phyloP scores from a whole-genome alignment of 2,797 vertebrate species.

The Eremophila alpestris region DNA sequence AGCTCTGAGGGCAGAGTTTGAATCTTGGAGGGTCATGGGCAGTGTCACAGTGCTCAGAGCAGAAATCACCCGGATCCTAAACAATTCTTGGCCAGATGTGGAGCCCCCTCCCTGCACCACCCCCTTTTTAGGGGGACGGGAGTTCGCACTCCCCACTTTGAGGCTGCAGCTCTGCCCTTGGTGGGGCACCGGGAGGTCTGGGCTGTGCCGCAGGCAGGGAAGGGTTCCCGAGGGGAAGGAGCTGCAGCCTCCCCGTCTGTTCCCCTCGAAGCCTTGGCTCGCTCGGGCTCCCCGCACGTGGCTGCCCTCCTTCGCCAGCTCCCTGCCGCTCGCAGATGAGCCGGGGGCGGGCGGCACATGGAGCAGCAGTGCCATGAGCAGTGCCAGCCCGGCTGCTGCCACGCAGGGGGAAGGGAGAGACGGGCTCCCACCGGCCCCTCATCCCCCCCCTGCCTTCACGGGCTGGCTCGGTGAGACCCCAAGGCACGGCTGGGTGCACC shows the following conservation, averaged over 20 bases:
- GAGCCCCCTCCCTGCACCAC: no score
- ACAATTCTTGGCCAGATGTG: not conserved
- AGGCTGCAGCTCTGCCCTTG: not conserved
- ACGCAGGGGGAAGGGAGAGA: not conserved
- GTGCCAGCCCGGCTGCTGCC: not conserved
- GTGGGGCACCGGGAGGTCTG: rapidly evolving
- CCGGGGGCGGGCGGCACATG: slow-evolving; percentile 14
- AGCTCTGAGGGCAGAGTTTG: not conserved
- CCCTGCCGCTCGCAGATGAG: not conserved
- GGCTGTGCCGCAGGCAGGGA: rapidly evolving
- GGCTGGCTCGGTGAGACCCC: rapidly evolving
- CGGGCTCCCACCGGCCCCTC: not conserved
- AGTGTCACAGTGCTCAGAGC: not conserved
- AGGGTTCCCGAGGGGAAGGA: not conserved
- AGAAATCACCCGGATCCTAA: rapidly evolving
- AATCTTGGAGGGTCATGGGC: not conserved
- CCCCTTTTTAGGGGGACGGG: no score
- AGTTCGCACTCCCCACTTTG: rapidly evolving
- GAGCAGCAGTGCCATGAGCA: not conserved
- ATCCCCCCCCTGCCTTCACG: rapidly evolving
- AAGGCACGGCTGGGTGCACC: rapidly evolving
- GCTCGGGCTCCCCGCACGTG: not conserved
- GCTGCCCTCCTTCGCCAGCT: slow-evolving; percentile 6
- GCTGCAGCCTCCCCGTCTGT: not conserved
- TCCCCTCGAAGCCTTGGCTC: not conserved